Base-by-base conservation (phyloP, 2,888 invertebrate genomes). In the Chloromyia formosa region DNA sequence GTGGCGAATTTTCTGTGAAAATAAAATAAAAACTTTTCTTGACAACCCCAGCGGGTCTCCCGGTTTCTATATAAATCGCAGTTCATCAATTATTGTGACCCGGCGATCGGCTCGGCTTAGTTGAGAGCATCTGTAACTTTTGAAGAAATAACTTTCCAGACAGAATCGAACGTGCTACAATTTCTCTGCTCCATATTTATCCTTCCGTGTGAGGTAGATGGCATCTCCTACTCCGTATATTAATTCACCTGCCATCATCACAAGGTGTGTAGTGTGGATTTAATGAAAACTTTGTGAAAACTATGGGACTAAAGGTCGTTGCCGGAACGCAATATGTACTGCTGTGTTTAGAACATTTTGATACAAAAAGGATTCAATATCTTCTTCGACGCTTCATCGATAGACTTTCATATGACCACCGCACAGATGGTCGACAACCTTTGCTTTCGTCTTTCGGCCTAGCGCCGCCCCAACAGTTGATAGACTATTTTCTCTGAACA, bases 21-120 rank as follows among this genome's bases (percentile, higher is more conserved):
- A 27, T 45, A 66, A 49, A 49, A n/a, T 35, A 49, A 20, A 18
- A 22, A 2, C 35, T 49, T 40, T 42, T 49, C 14, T 22, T 49
- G 9, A 1, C 4, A 14, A 9, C 22, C 49, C 20, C 45, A 22
- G 49, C 40, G 16, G 35, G 35, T 27, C 16, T 40, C 3, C 56
- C 56, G 58, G 27, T 69, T 49, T 49, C 68, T 66, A 56, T 77
- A 75, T 77, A 77, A 75, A 77, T 77, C 20, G 76, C 71, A 75
- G 75, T 75, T 69, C 76, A 77, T 77, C 76, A 77, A 75, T 77
- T 77, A 77, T 75, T 75, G 74, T 61, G 73, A 73, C 73, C 73
- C 20, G 22, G 58, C 22, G 73, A 62, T 61, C 58, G 58, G 58
- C 18, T 14, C 68, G 53, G 58, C 71, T 20, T 56, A 22, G 61